phyloP scores from a whole-genome alignment of 2,888 invertebrate species.

The Oxytorus armatus region DNA sequence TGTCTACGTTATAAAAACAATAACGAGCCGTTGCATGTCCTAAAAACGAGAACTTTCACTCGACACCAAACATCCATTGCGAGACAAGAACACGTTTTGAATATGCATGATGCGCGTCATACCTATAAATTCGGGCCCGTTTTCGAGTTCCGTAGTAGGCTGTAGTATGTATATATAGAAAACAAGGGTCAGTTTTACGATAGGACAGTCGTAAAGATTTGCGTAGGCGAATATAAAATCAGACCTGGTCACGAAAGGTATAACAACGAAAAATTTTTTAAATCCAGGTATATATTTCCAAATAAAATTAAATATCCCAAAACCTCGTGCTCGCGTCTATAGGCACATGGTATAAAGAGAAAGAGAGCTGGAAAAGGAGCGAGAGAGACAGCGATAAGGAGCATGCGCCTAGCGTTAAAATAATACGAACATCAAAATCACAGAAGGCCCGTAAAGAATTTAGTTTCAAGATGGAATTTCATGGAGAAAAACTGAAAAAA shows the following conservation, averaged over 20 bases:
- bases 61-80: conserved; percentile 7
- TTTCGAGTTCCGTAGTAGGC: too few species aligned
- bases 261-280: conserved; percentile 26
- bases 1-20: not conserved
- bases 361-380: not conserved
- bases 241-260: conserved; percentile 46
- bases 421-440: conserved; percentile 29
- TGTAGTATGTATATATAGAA: not conserved
- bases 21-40: not conserved
- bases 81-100: conserved; percentile 39
- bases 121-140: too few species aligned
- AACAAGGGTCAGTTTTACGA: conserved; percentile 53
- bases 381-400: not conserved
- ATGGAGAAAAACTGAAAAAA: conserved; percentile 9
- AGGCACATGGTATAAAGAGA: conserved; percentile 10
- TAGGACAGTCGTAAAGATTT: conserved; percentile 35
- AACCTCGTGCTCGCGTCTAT: conserved; percentile 32
- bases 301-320: conserved; percentile 38
- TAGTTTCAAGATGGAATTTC: not conserved
- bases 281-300: conserved; percentile 43
- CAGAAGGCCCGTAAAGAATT: conserved; percentile 7
- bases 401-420: conserved; percentile 7
- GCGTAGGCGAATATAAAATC: conserved; percentile 39
- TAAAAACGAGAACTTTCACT: conserved; percentile 35
- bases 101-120: conserved; percentile 39